phyloP scores from a whole-genome alignment of 2,888 invertebrate species.

The Choristoneura rosaceana region DNA sequence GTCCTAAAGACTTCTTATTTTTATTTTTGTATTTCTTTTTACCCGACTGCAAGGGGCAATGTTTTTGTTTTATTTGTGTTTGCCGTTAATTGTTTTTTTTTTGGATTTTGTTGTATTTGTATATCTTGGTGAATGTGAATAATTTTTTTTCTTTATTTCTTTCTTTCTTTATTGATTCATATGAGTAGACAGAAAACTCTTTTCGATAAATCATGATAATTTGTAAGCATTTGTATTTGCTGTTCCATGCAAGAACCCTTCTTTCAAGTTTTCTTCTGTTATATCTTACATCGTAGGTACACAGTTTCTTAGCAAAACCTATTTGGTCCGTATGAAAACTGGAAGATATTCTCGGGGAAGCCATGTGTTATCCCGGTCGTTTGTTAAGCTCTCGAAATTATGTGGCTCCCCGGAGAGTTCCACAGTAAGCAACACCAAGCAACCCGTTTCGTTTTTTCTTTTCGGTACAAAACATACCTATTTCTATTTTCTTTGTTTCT shows the following conservation, averaged over 20 bases:
- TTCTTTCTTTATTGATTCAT: too few species aligned
- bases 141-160: too few species aligned
- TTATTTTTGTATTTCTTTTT: too few species aligned
- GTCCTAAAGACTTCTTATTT: not conserved
- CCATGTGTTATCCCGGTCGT: conserved; percentile 67
- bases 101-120: too few species aligned
- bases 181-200: too few species aligned
- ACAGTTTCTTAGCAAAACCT: conserved; percentile 14
- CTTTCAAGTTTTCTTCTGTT: not conserved
- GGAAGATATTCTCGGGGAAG: conserved; percentile 62
- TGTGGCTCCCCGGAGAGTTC: conserved; percentile 69
- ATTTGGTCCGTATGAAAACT: conserved; percentile 50
- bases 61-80: too few species aligned
- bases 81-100: too few species aligned
- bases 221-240: not conserved
- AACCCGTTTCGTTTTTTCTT: conserved; percentile 51
- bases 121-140: too few species aligned
- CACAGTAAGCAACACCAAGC: conserved; percentile 62
- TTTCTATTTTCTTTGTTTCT: conserved; percentile 46
- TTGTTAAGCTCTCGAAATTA: conserved; percentile 70
- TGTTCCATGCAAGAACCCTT: not conserved
- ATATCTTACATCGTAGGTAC: not conserved
- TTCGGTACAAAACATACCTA: conserved; percentile 56
- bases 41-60: too few species aligned
- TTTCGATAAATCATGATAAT: too few species aligned